These are phyloP conservation scores for Dipus sagitta DNA, from an alignment of 2,797 vertebrate genomes.

Conservation along the genomic window DNA sequence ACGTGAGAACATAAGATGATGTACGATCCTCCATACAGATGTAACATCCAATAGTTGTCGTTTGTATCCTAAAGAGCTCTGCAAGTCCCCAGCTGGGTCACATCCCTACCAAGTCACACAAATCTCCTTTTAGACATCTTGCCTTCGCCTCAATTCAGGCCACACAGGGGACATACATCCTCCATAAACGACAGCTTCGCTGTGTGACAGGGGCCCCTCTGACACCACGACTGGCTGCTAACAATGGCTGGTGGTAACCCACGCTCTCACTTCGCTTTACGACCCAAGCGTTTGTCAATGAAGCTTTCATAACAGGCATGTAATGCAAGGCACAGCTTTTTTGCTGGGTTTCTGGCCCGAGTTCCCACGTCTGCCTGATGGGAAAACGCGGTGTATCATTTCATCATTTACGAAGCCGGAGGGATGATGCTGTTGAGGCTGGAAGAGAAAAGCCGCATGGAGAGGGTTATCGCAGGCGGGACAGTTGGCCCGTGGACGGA, in stretches of 20 bases:
- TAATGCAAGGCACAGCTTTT: constrained; percentile 75
- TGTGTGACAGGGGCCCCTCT: background rate
- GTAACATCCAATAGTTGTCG: background rate
- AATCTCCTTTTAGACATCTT: background rate
- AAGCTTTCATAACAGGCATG: constrained; percentile 64
- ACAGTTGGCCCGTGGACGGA: constrained; percentile 76
- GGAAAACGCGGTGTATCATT: constrained; percentile 29
- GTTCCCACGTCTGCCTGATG: constrained; percentile 13
- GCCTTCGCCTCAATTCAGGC: background rate
- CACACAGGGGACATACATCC: background rate
- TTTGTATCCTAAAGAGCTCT: background rate
- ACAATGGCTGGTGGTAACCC: background rate
- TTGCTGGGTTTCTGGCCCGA: constrained; percentile 47
- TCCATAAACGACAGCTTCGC: accelerated
- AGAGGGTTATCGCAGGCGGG: constrained; percentile 72
- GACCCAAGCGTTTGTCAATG: constrained; percentile 46
- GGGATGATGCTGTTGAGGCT: constrained; percentile 52
- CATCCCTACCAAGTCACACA: background rate
- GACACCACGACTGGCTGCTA: background rate
- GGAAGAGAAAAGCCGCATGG: constrained; percentile 70
- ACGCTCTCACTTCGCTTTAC: constrained; percentile 9
- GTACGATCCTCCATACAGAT: accelerated
- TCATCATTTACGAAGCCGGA: constrained; percentile 55
- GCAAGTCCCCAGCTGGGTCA: background rate
- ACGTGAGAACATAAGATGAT: background rate